Base-by-base conservation (phyloP, 2,888 invertebrate genomes). In the Drosophila mimica region DNA sequence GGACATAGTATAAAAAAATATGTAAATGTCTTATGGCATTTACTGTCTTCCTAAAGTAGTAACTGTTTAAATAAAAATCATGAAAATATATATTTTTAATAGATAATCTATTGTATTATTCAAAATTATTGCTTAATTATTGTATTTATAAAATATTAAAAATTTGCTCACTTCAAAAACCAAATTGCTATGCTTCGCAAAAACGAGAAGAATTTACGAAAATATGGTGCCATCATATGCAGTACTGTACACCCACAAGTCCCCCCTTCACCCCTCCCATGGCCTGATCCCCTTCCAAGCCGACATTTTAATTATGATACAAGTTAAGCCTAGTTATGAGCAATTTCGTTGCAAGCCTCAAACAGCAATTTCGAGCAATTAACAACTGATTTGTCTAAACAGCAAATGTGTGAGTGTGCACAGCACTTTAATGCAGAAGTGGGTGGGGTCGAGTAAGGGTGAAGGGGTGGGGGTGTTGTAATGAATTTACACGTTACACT, bases 331-430 rank as follows among this genome's bases (percentile, higher is more conserved):
- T 33, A 67, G 66, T 49, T 72, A 60, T 64, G 28, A 38, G 58
- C 51, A 52, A 33, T 49, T 74, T 59, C 36, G 46, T 54, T 56
- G 38, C 36, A 52, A 52, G 48, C 43, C 49, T 66, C 43, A 74
- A 75, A 13, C 36, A 36, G 40, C 54, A 58, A 58, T 63, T 56
- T 57, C 57, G 20, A 61, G 66, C 76, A 83, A 83, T 83, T 83
- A 83, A 74, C 87, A 79, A 63, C 82, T 83, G 74, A 76, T 83
- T 85, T 87, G 77, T 83, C 71, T 53, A 30, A 58, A 52, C 51
- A 68, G 25, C 15, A 46, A 25, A 46, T 46, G 25, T 46, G 46
- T 25, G 46, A 25, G 46, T 15, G 46, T 46, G 46, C 46, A 62
- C 52, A 60, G 20, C 36, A n/a, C 57, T 20, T 60, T 38, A 30